phyloP scores from a whole-genome alignment of 1,140 invertebrate species.

The Temnothorax nylanderi region DNA sequence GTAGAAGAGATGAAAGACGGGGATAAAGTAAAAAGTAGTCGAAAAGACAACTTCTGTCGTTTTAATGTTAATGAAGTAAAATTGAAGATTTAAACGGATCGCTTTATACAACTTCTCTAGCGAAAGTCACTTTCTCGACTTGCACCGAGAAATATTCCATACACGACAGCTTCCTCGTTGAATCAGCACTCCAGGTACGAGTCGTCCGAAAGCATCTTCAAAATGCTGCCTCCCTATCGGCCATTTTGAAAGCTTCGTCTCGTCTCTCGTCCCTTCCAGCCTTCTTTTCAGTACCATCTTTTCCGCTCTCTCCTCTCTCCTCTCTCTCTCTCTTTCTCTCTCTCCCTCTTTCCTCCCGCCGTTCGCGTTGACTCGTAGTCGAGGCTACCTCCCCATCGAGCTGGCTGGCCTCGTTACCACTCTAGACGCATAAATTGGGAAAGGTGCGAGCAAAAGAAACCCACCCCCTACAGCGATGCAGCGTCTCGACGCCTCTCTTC shows the following conservation, averaged over 20 bases:
- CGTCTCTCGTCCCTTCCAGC: conserved; percentile 24
- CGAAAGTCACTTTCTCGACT: conserved; percentile 9
- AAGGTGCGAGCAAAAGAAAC: conserved; percentile 65
- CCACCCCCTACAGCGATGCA: conserved; percentile 34
- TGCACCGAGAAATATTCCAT: conserved; percentile 21
- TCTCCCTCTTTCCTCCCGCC: neutral
- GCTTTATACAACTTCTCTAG: neutral
- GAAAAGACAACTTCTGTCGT: neutral
- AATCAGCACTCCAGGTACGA: conserved; percentile 52
- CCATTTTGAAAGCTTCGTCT: conserved; percentile 65
- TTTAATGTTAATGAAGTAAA: conserved; percentile 30
- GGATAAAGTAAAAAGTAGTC: neutral
- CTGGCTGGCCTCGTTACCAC: conserved; percentile 68
- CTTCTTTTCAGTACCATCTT: conserved; percentile 44
- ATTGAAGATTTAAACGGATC: conserved; percentile 26
- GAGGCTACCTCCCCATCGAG: conserved; percentile 29
- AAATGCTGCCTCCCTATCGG: conserved; percentile 20
- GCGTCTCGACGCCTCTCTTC: conserved; percentile 47
- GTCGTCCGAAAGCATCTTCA: conserved; percentile 52
- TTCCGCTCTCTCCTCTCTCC: neutral
- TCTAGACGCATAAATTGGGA: conserved; percentile 73
- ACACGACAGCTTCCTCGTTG: conserved; percentile 37
- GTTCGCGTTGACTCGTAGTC: conserved; percentile 7
- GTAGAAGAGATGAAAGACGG: neutral
- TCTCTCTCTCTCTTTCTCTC: neutral